Evolutionary conservation across 2,888 invertebrate genomes (phyloP).

Genomic region (Eudasyphora cyanicolor): DNA sequence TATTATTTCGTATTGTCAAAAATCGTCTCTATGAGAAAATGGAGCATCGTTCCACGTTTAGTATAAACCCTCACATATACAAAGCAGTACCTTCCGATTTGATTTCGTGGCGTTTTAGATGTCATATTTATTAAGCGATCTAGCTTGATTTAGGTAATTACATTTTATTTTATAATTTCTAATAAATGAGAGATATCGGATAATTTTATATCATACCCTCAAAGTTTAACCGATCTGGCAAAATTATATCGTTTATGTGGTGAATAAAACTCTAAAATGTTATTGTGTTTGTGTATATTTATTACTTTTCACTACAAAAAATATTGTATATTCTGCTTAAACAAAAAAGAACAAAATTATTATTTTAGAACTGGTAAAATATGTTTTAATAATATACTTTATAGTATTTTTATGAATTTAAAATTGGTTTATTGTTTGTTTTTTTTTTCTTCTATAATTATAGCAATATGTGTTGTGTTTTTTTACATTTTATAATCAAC

Average conservation of each 20-base stretch:
- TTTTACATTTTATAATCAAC: constrained; percentile 25
- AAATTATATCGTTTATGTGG: background rate
- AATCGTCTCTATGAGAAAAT: too few relatives aligned
- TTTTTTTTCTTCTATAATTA: constrained; percentile 16
- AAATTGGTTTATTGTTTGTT: constrained; percentile 46
- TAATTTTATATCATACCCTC: too few relatives aligned
- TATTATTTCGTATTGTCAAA: too few relatives aligned
- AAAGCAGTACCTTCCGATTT: too few relatives aligned
- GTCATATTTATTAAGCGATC: too few relatives aligned
- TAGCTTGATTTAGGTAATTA: too few relatives aligned
- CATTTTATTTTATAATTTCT: too few relatives aligned
- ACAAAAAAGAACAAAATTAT: constrained; percentile 36
- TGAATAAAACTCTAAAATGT: background rate
- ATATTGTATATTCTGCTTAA: constrained; percentile 36
- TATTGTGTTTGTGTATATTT: constrained; percentile 55
- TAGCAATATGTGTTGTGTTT: background rate
- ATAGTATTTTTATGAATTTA: constrained; percentile 37
- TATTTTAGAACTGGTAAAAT: constrained; percentile 25
- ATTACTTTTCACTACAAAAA: constrained; percentile 58
- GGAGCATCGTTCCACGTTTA: too few relatives aligned
- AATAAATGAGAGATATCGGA: too few relatives aligned
- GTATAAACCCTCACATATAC: too few relatives aligned
- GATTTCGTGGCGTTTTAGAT: too few relatives aligned
- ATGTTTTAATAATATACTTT: constrained; percentile 44
- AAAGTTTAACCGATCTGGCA: too few relatives aligned